Evolutionary conservation across 2,113 vertebrate species (phyloP).

Genomic region (Oryzias curvinotus): DNA sequence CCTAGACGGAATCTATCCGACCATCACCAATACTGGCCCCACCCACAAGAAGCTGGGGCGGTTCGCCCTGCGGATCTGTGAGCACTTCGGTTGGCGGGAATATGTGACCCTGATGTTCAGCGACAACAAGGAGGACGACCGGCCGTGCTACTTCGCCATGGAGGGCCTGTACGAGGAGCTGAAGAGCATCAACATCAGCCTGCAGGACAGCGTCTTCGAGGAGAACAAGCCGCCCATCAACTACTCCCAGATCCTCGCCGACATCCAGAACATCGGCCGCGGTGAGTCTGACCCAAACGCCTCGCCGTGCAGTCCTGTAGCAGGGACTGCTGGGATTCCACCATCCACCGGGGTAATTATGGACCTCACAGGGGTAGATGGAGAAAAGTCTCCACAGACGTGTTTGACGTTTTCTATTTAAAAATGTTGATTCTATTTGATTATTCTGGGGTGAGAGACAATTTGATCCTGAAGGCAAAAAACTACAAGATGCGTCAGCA

Average conservation of each 20-base stretch:
- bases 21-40: conserved; percentile 87
- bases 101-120: conserved; percentile 84
- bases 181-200: conserved; percentile 77
- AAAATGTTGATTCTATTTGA: no score
- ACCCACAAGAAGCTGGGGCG: conserved; percentile 89
- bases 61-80: conserved; percentile 82
- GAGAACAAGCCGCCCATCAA: conserved; percentile 71
- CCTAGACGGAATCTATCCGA: conserved; percentile 65
- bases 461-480: no score
- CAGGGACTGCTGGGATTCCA: no score
- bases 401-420: no score
- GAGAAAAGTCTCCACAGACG: no score
- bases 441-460: no score
- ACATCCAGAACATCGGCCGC: conserved; percentile 77
- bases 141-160: conserved; percentile 84
- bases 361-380: no score
- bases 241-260: conserved; percentile 78
- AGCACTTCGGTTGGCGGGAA: conserved; percentile 83
- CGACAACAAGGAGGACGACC: conserved; percentile 80
- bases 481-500: no score
- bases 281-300: conserved; percentile 67
- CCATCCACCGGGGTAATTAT: no score
- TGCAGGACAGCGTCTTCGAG: conserved; percentile 76
- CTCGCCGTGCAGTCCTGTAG: no score
- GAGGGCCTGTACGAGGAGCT: conserved; percentile 85